Base-by-base conservation (phyloP, 2,888 invertebrate species). In the Caenorhabditis zanzibari region DNA sequence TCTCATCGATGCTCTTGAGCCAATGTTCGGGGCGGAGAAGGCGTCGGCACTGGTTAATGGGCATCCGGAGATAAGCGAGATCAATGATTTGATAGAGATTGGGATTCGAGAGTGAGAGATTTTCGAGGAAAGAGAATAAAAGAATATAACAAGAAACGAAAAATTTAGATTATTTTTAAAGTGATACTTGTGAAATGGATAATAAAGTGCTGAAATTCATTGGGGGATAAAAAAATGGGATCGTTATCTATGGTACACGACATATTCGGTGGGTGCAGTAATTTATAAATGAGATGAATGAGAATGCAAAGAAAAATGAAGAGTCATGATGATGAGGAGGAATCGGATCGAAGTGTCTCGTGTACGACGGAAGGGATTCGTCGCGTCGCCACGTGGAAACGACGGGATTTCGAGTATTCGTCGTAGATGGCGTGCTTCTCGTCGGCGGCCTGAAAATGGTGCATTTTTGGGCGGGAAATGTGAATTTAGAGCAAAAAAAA, bases 21-120 rank as follows among this genome's bases (percentile, higher is more conserved):
- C 76, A 28, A 77, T 77, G 58, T 77, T 77, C 28, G 76, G 76
- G 6, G 7, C 38, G 49, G 76, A 77, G 12, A 77, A 77, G 58
- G 76, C 76, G 7, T 59, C 44, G 1, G 14, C 38, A 0, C 52
- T 77, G n/a, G 76, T 77, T 1, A 28, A 49, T 38, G 41, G 52
- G 9, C 59, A 77, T 44, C 76, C 76, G 41, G 69, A 68, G n/a
- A 19, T 54, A 0, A n/a, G 12, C 9, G 76, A 77, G 16, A 77
- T 77, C 69, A 77, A 77, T 22, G 76, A 77, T 12, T 32, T 77
- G 22, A 61, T 77, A 16, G 76, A 77, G 35, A 44, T 69, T 5
- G 76, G 76, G 69, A 59, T 77, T 10, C 38, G 14, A 38, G 16
- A 77, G 24, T 41, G 19, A 66, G 44, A 32, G 26, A 14, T 3